Base-by-base conservation (phyloP, 2,113 vertebrate species). In the Syngnathus scovelli region DNA sequence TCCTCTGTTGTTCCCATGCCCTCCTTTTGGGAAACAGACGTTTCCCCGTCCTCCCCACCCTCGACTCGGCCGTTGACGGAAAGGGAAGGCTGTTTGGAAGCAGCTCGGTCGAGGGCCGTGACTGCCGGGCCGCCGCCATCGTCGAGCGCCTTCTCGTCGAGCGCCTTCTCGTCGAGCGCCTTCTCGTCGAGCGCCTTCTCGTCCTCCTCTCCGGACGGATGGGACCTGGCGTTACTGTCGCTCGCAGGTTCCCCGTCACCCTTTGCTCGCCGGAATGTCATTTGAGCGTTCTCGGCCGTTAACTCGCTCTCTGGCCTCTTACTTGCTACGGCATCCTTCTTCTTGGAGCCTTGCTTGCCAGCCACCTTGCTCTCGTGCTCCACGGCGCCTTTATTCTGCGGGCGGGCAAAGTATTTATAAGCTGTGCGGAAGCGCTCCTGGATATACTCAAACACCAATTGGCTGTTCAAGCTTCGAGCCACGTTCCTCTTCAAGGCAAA, bases 381-480 rank as follows among this genome's bases (percentile, higher is more conserved):
- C 23, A 64, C 65, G 1, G 85, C 81, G 77, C 86, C 90, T 81
- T 85, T 85, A 78, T 82, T 94, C 86, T 98, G 97, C 64, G 94
- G 96, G 82, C 94, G 94, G 7, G 97, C 97, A 77, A 99, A 99
- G 89, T 98, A 99, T 63, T 93, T 94, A 89, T 99, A 99, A 0
- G 97, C 94, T 36, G 91, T 91, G 61, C 96, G 94, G 86, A 99
- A 96, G 66, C 97, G 92, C 85, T 99, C 97, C 90, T 96, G 93
- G 85, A 99, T 93, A 90, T 98, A 99, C 85, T 99, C 97, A 51
- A 96, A 98, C 63, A 99, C 97, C 95, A 99, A 96, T 83, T 98
- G 97, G 90, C 96, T 98, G 89, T 99, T 99, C 69, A 99, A 89
- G 83, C 97, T 99, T 46, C 97, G 93, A 51, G 96, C 97, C 76